A percentile compares a stretch with the other conserved stretches of the same genome.
phyloP scores from a whole-genome alignment of 2,888 invertebrate genomes.

The Pogonocherus hispidulus region DNA sequence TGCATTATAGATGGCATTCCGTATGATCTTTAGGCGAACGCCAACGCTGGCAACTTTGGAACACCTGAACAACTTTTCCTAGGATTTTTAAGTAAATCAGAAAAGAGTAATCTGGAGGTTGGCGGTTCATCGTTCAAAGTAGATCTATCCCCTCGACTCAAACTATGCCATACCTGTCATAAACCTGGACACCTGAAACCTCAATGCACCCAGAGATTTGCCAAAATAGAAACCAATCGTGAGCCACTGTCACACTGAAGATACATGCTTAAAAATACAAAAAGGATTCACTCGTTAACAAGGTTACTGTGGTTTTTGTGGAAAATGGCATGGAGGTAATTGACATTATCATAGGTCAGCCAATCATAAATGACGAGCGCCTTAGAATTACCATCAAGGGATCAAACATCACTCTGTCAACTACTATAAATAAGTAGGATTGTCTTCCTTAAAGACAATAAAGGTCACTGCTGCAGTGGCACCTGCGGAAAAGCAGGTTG shows the following conservation, averaged over 20 bases:
- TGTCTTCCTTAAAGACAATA: too few relatives aligned
- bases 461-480: too few relatives aligned
- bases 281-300: background rate
- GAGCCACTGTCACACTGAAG: background rate
- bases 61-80: too few relatives aligned
- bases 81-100: too few relatives aligned
- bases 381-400: background rate
- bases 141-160: too few relatives aligned
- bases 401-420: background rate
- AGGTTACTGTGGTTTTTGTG: background rate
- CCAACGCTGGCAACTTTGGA: too few relatives aligned
- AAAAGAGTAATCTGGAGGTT: too few relatives aligned
- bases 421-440: too few relatives aligned
- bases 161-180: too few relatives aligned
- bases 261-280: background rate
- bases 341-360: constrained; percentile 1
- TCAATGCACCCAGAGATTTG: background rate
- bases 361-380: constrained; percentile 1
- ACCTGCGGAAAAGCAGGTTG: too few relatives aligned
- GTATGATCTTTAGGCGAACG: too few relatives aligned
- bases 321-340: background rate
- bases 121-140: too few relatives aligned
- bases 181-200: background rate
- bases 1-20: background rate
- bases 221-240: background rate